Evolutionary conservation across 2,113 vertebrate species (phyloP).

Genomic region (Tretioscincus oriximinensis): DNA sequence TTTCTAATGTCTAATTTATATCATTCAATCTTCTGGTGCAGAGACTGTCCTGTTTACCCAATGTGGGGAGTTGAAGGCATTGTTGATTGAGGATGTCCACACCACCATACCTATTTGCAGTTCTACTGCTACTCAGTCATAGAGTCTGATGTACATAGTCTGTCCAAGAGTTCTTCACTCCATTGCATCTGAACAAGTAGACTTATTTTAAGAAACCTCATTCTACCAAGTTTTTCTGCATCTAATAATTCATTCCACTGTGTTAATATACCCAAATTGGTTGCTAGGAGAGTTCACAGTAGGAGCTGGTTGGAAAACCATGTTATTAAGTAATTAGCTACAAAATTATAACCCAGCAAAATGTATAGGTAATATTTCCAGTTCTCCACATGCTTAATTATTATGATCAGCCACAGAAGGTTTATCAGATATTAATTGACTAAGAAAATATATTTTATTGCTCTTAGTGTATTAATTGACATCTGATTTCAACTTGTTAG

Average conservation of each 20-base stretch:
- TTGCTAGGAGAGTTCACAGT: conserved; percentile 61
- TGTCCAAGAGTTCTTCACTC: too few relatives aligned
- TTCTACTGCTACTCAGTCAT: too few relatives aligned
- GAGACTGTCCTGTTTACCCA: too few relatives aligned
- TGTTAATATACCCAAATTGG: conserved; percentile 62
- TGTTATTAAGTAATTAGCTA: conserved; percentile 60
- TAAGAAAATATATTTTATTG: conserved; percentile 45
- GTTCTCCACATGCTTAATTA: conserved; percentile 35
- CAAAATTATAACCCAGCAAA: conserved; percentile 57
- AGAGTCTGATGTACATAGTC: too few relatives aligned
- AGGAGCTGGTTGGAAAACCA: conserved; percentile 43
- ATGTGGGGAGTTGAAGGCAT: too few relatives aligned
- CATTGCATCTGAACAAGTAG: too few relatives aligned
- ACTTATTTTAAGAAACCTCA: too few relatives aligned
- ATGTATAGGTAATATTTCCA: conserved; percentile 46
- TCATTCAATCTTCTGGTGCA: too few relatives aligned
- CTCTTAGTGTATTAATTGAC: conserved; percentile 57
- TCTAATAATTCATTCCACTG: conserved; percentile 50
- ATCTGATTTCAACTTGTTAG: conserved; percentile 43
- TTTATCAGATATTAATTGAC: conserved; percentile 53
- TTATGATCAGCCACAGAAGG: conserved; percentile 39
- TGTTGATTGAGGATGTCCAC: too few relatives aligned
- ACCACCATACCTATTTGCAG: too few relatives aligned
- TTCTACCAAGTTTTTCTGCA: conserved; percentile 19
- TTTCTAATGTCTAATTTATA: too few relatives aligned